phyloP scores from a whole-genome alignment of 2,797 vertebrate genomes.

The Clarias fuscus region DNA sequence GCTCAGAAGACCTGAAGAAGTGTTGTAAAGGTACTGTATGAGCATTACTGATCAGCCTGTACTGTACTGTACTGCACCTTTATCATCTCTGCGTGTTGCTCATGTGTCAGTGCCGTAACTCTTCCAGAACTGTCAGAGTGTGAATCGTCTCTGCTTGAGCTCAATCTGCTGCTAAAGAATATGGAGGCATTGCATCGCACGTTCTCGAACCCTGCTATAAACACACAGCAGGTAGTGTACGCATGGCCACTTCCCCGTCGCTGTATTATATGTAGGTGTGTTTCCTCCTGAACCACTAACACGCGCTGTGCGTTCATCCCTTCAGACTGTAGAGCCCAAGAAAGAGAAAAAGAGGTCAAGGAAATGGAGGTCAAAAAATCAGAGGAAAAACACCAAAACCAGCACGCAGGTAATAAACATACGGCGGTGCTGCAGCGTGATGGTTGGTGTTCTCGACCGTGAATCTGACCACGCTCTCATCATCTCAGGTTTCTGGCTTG shows the following conservation, averaged over 20 bases:
- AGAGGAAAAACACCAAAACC: conserved; percentile 84
- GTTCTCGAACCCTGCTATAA: conserved; percentile 88
- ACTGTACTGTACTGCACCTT: no score
- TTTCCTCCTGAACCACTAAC: neutral
- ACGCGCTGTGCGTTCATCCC: neutral
- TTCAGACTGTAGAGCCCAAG: conserved; percentile 81
- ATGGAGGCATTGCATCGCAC: conserved; percentile 96
- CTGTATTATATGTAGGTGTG: neutral
- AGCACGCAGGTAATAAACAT: conserved; percentile 76
- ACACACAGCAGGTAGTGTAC: conserved; percentile 82
- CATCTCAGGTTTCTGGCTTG: conserved; percentile 67
- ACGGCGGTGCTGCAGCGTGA: neutral
- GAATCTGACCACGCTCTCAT: neutral
- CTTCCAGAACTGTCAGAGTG: conserved; percentile 87
- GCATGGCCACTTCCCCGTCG: neutral
- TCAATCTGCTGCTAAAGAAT: conserved; percentile 90
- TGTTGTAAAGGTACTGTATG: conserved; percentile 84
- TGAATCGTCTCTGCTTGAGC: conserved; percentile 86
- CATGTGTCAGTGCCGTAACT: neutral
- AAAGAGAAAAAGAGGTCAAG: conserved; percentile 89
- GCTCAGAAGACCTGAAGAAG: conserved; percentile 90
- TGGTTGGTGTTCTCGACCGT: neutral
- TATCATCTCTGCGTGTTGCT: neutral
- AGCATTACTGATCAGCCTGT: neutral
- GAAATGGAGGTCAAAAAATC: conserved; percentile 87